phyloP scores from a whole-genome alignment of 2,113 vertebrate species.

The Saiga tatarica region DNA sequence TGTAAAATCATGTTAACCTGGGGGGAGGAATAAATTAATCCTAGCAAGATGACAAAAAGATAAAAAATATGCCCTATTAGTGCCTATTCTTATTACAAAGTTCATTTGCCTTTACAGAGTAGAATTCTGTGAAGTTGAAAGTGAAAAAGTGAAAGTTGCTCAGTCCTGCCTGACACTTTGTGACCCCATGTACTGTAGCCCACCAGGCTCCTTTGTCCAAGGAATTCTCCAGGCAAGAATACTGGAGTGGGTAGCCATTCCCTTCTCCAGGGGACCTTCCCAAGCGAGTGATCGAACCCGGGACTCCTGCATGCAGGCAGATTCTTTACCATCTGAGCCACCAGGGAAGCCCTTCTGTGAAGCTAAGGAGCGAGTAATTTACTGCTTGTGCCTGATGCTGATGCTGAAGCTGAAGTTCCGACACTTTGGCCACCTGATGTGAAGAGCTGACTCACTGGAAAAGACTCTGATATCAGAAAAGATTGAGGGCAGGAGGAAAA shows the following conservation, averaged over 20 bases:
- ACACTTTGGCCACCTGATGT: neutral
- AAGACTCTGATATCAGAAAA: neutral
- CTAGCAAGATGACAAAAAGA: neutral
- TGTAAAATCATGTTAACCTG: neutral
- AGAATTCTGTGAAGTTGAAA: neutral
- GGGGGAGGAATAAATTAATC: neutral
- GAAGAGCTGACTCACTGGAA: neutral
- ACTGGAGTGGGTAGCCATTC: neutral
- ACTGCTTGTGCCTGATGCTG: neutral
- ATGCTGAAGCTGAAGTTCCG: neutral
- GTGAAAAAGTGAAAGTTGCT: neutral
- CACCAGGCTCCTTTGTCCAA: neutral
- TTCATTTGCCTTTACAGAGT: neutral
- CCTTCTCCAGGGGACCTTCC: neutral
- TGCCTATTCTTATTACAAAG: neutral
- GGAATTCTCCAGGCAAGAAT: neutral
- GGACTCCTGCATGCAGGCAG: neutral
- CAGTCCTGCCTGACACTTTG: neutral
- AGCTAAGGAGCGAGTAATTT: neutral
- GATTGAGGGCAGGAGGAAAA: neutral
- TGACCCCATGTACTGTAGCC: neutral
- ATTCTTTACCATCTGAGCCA: neutral
- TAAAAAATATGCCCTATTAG: neutral
- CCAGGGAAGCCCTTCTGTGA: neutral
- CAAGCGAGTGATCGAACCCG: accelerated